Percentiles rank a stretch among this genome's conserved stretches.
These are phyloP conservation scores for Trichechus manatus DNA, from an alignment of 2,113 vertebrate species.

Conservation along the genomic window DNA sequence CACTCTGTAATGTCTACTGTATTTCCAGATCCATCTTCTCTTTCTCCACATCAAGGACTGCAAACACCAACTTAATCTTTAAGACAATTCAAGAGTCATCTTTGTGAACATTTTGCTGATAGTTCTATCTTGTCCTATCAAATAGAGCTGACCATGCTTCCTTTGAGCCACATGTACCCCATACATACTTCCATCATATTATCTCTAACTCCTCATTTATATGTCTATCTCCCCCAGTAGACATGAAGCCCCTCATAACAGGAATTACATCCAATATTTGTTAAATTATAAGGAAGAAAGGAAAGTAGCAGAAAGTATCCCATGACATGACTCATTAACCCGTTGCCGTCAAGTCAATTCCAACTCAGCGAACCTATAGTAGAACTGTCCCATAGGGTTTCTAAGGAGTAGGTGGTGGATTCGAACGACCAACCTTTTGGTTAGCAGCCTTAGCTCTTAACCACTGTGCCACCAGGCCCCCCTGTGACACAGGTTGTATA, in stretches of 20 bases:
- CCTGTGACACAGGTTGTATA: neutral
- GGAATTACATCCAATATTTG: neutral
- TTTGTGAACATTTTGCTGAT: neutral
- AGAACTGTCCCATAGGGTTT: too few species aligned
- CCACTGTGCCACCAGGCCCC: too few species aligned
- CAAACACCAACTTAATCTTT: slow-evolving; percentile 8
- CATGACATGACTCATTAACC: too few species aligned
- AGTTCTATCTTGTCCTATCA: neutral
- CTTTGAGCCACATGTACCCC: neutral
- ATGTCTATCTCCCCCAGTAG: neutral
- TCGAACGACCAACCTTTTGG: too few species aligned
- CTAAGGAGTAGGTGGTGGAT: too few species aligned
- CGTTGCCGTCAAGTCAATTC: too few species aligned
- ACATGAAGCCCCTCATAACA: neutral
- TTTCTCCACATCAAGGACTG: neutral
- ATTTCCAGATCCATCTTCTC: neutral
- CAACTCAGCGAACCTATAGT: too few species aligned
- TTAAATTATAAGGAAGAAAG: slow-evolving; percentile 3
- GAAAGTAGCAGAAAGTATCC: neutral
- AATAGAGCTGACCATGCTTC: neutral
- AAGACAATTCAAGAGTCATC: neutral
- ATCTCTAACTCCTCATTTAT: neutral
- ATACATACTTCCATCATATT: neutral
- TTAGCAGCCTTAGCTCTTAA: too few species aligned
- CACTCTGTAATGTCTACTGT: slow-evolving; percentile 6